Evolutionary conservation across 2,888 invertebrate genomes (phyloP), one percentile per base, ranked within the genome.

Genomic region (Onchidella celtica): DNA sequence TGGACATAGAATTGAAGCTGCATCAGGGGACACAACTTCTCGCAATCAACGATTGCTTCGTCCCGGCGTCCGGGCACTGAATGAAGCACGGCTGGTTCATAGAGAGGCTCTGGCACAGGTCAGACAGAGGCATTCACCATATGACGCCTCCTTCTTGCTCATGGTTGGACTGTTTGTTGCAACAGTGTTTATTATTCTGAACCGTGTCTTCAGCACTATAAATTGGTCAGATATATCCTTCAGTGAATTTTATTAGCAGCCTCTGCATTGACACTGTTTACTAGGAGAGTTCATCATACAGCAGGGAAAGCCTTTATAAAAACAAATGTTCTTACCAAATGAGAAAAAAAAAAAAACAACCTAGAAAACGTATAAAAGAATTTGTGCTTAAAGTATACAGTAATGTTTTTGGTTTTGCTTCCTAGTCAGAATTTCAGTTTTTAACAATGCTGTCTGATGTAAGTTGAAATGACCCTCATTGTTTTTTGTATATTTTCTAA

Each of bases 131-230:
- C 34, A 63, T 1, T 57, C 69, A 2, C 27, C 47, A 9, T 79
- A 70, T n/a, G 75, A 63, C 55, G 69, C 36, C 9, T 61, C 61
- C 24, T 63, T 82, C n/a, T 29, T 84, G 24, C 66, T 86, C 21
- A 86, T 88, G 59, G 73, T 86, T 24, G 27, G 86, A 1, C 78
- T 87, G 9, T 74, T 81, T n/a, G 38, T 85, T 11, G 83, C 85
- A 11, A 86, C 86, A 11, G 70, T 68, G 0, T 11, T 85, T 0
- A 75, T 87, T n/a, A 72, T 86, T n/a, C 61, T 86, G 1, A 81
- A 86, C 59, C 80, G 87, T 3, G 29, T 86, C n/a, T 84, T 81
- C 59, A 34, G 80, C 3, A 65, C 80, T 55, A 59, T 74, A 40
- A 55, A 79, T 63, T 78, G 70, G 63, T 79, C 79, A 66, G 36